Conservation (phyloP, 1,140 invertebrate genomes). For the Drosophila pseudoananassae region DNA sequence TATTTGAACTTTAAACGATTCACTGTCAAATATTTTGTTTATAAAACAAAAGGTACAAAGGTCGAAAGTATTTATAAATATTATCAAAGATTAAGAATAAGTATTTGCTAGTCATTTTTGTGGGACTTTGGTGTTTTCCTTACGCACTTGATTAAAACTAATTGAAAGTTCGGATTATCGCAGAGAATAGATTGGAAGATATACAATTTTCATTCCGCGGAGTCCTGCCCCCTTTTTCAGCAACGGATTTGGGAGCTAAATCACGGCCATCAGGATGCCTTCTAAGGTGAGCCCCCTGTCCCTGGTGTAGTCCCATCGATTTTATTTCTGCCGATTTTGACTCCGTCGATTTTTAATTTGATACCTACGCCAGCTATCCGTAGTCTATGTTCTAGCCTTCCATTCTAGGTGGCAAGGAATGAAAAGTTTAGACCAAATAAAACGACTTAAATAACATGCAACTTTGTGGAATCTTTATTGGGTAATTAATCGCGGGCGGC, state of each 20-base stretch:
- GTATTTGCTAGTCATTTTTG: too few species aligned
- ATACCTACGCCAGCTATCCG: slow-evolving; percentile 84
- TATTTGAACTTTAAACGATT: too few species aligned
- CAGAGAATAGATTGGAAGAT: neutral
- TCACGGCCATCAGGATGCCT: slow-evolving; percentile 65
- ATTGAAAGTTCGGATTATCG: slow-evolving; percentile 15
- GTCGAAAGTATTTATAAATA: too few species aligned
- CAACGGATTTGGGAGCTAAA: too few species aligned
- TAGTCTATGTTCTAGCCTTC: slow-evolving; percentile 84
- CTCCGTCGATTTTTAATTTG: too few species aligned
- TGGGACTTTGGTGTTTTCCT: neutral
- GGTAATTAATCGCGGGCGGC: slow-evolving; percentile 46
- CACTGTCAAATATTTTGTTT: too few species aligned
- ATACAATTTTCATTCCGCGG: too few species aligned
- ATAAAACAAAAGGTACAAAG: too few species aligned
- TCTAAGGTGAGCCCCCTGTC: slow-evolving; percentile 84
- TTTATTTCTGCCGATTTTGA: slow-evolving; percentile 87
- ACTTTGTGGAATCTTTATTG: slow-evolving; percentile 39
- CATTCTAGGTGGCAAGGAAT: too few species aligned
- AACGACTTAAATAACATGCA: slow-evolving; percentile 3
- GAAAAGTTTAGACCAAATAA: too few species aligned
- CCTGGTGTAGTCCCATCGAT: slow-evolving; percentile 81
- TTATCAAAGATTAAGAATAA: too few species aligned
- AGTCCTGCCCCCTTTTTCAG: too few species aligned
- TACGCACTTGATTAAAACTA: neutral